A percentile compares a stretch with the other conserved stretches of the same genome.
Evolutionary conservation across 2,797 vertebrate genomes (phyloP).

Genomic region (Acanthornis magna): DNA sequence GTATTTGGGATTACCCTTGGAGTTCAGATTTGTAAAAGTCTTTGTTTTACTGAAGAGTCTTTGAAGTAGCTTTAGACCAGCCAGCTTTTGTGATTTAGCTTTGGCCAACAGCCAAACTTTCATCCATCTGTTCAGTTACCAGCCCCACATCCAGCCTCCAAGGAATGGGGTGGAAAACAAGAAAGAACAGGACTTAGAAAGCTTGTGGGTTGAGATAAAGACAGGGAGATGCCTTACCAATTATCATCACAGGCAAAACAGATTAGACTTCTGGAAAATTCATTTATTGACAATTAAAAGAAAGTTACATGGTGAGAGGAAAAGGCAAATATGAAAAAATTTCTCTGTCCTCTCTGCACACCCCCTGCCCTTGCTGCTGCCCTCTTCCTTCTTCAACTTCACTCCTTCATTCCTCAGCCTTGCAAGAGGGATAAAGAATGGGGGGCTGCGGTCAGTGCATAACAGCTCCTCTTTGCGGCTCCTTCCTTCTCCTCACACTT

Average conservation of each 20-base stretch:
- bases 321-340: background rate
- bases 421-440: background rate
- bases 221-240: background rate
- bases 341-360: rapidly evolving
- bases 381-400: background rate
- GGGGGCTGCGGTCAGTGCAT: rapidly evolving
- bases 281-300: background rate
- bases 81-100: background rate
- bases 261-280: background rate
- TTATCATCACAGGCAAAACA: background rate
- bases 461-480: background rate
- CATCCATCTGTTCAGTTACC: background rate
- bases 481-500: background rate
- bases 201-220: background rate
- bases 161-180: background rate
- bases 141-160: background rate
- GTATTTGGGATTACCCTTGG: background rate
- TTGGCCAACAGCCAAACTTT: background rate
- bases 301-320: background rate
- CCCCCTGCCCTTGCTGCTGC: background rate
- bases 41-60: background rate
- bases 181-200: background rate
- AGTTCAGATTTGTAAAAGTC: background rate
- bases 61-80: background rate
- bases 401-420: background rate